Evolutionary conservation across 2,888 invertebrate species (phyloP), one percentile per base, ranked within the genome.

Genomic region (Synergus umbraculus): DNA sequence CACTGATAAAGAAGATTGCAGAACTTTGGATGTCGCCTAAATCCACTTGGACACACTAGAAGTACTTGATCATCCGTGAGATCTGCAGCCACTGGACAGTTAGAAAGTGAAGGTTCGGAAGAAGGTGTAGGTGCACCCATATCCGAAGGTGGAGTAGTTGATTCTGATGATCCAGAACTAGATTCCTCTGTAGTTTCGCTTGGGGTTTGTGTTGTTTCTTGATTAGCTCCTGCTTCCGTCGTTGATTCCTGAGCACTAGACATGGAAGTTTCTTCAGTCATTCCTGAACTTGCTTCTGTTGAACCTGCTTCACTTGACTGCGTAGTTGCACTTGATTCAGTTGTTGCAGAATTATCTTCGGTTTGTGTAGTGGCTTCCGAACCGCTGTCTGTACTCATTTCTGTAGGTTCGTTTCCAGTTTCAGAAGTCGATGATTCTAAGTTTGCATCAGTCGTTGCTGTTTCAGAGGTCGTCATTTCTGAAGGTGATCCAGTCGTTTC

Each of bases 1-100:
- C 97, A 97, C 91, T 97, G 97, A 90, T 97, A 97, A 93, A 97
- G 97, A 86, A 96, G 92, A 88, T 96, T 96, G 87, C 97, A 97
- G 88, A 96, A 95, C 90, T 96, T 96, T 0, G 97, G 97, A 93
- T 97, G 97, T 83, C 96, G 93, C 88, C 94, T 94, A 92, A 97
- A 97, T 58, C 97, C 97, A 8, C 97, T 96, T 10, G 97, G 97
- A 89, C 97, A 97, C 2, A 96, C 94, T 79, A 95, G 94, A 15
- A 95, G 92, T 83, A 95, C 93, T 92, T 97, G 97, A 82, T 96
- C 95, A 29, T 95, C 94, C 77, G 95, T 94, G 12, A 95, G 92
- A 85, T 95, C 89, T 46, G 89, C 90, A 41, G 69, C 37, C 13
- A 89, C 79, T 43, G 90, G 87, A 78, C 92, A 92, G 9, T 90